Evolutionary conservation across 2,888 invertebrate species (phyloP).

Genomic region (Seira sanloemensis): DNA sequence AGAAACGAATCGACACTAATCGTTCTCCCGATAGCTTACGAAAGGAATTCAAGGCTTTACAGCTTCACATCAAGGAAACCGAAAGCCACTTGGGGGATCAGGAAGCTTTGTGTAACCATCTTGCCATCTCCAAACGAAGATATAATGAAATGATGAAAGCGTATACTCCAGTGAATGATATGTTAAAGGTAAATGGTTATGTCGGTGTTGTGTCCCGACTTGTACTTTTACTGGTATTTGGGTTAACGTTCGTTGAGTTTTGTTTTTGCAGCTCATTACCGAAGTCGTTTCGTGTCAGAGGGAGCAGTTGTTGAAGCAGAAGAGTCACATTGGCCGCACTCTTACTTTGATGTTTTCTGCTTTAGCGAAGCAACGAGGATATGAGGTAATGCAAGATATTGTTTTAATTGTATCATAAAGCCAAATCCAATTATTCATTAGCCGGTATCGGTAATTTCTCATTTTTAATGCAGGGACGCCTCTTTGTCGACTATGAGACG

Average conservation of each 20-base stretch:
- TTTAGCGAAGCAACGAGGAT: slow-evolving; percentile 61
- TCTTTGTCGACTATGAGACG: slow-evolving; percentile 49
- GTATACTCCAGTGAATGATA: slow-evolving; percentile 15
- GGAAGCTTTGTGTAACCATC: slow-evolving; percentile 22
- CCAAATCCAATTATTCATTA: no score
- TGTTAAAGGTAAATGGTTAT: slow-evolving; percentile 47
- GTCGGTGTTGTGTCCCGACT: no score
- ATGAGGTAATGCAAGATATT: slow-evolving; percentile 42
- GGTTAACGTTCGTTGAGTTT: no score
- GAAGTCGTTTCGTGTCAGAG: no score
- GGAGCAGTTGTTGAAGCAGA: slow-evolving; percentile 18
- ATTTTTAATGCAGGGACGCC: slow-evolving; percentile 60
- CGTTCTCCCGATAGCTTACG: slow-evolving; percentile 23
- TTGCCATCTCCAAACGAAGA: neutral
- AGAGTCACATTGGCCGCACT: slow-evolving; percentile 20
- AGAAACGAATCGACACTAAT: slow-evolving; percentile 32
- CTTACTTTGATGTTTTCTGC: slow-evolving; percentile 35
- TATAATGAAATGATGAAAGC: slow-evolving; percentile 8
- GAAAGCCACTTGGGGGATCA: slow-evolving; percentile 42
- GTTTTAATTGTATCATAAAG: no score
- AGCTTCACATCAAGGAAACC: slow-evolving; percentile 41
- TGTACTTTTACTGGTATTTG: no score
- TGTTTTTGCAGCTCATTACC: no score
- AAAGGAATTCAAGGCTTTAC: slow-evolving; percentile 47
- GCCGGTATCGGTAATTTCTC: no score